Evolutionary conservation across 1,140 invertebrate genomes (phyloP), one percentile per base, ranked within the genome.

Genomic region (Metopolophium dirhodum): DNA sequence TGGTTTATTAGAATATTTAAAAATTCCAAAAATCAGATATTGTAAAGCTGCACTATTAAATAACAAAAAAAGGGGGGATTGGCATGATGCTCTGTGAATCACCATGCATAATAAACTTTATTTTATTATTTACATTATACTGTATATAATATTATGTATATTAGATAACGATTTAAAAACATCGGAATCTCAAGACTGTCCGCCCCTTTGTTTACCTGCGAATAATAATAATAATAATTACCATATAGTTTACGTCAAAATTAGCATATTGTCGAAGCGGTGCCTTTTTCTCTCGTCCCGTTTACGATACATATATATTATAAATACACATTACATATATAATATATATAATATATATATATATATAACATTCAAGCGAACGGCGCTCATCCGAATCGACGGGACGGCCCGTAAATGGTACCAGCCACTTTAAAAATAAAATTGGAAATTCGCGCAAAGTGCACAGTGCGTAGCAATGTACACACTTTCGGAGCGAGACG

Each of bases 161-260:
- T 77, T 18, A 77, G 61, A 77, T n/a, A n/a, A 35, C 14, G n/a
- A 18, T 77, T 77, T n/a, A 77, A 77, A n/a, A 77, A 77, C 14
- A n/a, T 77, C 4, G 30, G 30, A n/a, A 77, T 77, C 61, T n/a
- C n/a, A 77, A 77, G 14, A 77, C n/a, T 35, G n/a, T 20, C 0
- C 1, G 0, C 14, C 14, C 30, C n/a, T n/a, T 77, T 77, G n/a
- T 77, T 77, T 68, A 68, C 26, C 61, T 30, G 61, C 9, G 9
- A n/a, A 77, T 77, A 77, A 68, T 68, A 68, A 68, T 68, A 68
- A 68, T n/a, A 68, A 77, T 77, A n/a, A 20, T 77, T 77, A 77
- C 30, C 61, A 77, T 77, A 68, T n/a, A 77, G 14, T n/a, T 77
- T 77, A n/a, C 61, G 14, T 77, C 14, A 4, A 77, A 77, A 77